phyloP scores from a whole-genome alignment of 2,797 vertebrate genomes.

The Clangula hyemalis region DNA sequence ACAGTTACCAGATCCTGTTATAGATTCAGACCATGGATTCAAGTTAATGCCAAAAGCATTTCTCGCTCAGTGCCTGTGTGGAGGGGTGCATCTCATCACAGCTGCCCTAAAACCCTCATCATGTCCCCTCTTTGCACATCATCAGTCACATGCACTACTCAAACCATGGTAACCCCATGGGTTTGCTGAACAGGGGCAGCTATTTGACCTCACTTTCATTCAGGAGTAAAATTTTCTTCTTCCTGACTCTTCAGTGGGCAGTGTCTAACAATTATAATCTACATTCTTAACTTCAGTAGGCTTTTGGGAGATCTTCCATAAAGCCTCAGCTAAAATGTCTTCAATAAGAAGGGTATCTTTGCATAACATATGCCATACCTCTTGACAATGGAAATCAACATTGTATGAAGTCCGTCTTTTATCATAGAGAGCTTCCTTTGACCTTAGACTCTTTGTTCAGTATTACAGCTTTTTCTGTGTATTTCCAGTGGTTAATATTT shows the following conservation, averaged over 20 bases:
- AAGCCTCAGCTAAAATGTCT: not conserved
- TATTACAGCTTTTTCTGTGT: not conserved
- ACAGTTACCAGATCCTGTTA: not conserved
- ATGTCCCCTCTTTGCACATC: not conserved
- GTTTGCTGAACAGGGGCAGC: not conserved
- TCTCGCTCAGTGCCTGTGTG: not conserved
- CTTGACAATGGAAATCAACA: not conserved
- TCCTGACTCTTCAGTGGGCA: not conserved
- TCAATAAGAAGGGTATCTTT: not conserved
- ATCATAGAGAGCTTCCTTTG: not conserved
- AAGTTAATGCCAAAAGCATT: not conserved
- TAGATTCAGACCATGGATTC: not conserved
- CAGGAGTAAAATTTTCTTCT: not conserved
- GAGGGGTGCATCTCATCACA: not conserved
- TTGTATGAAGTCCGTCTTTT: not conserved
- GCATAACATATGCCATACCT: not conserved
- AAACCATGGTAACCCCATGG: fast-evolving
- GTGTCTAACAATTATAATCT: not conserved
- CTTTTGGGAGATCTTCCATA: not conserved
- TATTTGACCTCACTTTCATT: not conserved
- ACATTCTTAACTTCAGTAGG: not conserved
- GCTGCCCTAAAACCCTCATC: fast-evolving
- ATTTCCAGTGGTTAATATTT: not conserved
- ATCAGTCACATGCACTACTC: not conserved
- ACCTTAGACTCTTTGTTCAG: not conserved